phyloP scores from a whole-genome alignment of 2,888 invertebrate species.

The Gnatocerus cornutus region DNA sequence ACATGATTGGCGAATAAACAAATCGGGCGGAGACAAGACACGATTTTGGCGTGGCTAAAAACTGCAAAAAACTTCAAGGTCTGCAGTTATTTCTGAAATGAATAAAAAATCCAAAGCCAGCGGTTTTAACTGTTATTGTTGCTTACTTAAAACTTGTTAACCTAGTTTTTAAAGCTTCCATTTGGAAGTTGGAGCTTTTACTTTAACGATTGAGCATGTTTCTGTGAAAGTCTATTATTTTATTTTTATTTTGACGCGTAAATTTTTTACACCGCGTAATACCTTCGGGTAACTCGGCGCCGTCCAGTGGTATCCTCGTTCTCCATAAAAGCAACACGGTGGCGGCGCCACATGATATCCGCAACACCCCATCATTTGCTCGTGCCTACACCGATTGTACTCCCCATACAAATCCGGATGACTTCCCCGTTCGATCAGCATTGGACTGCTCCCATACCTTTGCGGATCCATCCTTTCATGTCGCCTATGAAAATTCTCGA shows the following conservation, averaged over 20 bases:
- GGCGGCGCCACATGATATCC: constrained; percentile 65
- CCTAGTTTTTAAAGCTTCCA: too few relatives aligned
- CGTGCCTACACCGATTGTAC: constrained; percentile 60
- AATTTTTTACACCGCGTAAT: background rate
- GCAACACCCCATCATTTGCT: constrained; percentile 60
- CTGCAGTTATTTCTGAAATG: too few relatives aligned
- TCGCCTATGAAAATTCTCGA: constrained; percentile 76
- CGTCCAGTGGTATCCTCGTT: constrained; percentile 66
- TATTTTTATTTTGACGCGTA: too few relatives aligned
- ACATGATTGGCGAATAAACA: constrained; percentile 1
- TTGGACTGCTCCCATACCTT: constrained; percentile 71
- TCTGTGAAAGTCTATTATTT: too few relatives aligned
- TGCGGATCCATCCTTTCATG: constrained; percentile 73
- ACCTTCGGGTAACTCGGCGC: constrained; percentile 65
- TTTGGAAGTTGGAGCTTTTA: too few relatives aligned
- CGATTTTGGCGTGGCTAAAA: too few relatives aligned
- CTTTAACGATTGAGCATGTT: too few relatives aligned
- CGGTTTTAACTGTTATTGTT: too few relatives aligned
- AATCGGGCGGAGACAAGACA: too few relatives aligned
- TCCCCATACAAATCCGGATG: constrained; percentile 69
- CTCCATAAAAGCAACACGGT: constrained; percentile 65
- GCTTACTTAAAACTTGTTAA: too few relatives aligned
- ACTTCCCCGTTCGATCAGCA: constrained; percentile 69
- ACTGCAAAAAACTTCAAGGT: too few relatives aligned
- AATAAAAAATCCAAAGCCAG: too few relatives aligned